Conservation (phyloP, 2,888 invertebrate species). For the Hofmannophila pseudospretella region DNA sequence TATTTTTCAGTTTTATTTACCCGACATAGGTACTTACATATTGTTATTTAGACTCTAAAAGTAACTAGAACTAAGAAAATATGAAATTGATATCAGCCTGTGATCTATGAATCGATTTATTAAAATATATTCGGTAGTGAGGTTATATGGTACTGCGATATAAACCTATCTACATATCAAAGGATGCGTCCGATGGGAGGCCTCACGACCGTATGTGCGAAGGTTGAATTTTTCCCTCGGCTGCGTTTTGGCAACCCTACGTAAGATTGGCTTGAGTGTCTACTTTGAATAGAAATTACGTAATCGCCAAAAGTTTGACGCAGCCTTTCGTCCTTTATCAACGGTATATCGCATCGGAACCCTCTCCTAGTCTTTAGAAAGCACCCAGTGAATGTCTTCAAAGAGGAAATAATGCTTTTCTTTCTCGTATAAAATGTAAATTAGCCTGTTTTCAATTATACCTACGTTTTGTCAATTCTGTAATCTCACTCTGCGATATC, state of each 20-base stretch:
- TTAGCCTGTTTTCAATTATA: too few relatives aligned
- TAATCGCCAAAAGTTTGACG: conserved; percentile 50
- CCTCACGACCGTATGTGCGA: conserved; percentile 18
- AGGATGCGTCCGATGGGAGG: conserved; percentile 34
- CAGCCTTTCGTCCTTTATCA: conserved; percentile 43
- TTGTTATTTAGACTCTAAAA: too few relatives aligned
- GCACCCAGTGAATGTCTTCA: not conserved
- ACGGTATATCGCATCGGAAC: conserved; percentile 31
- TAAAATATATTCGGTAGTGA: conserved; percentile 27
- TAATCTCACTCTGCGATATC: too few relatives aligned
- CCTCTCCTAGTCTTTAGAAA: conserved; percentile 21
- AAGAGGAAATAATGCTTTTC: not conserved
- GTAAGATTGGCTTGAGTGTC: conserved; percentile 31
- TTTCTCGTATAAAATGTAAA: conserved; percentile 6
- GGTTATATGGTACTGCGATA: conserved; percentile 28
- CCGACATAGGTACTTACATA: too few relatives aligned
- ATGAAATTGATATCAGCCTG: too few relatives aligned
- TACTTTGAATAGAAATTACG: conserved; percentile 62
- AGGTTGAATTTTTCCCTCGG: conserved; percentile 20
- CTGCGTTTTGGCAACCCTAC: conserved; percentile 34
- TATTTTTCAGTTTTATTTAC: too few relatives aligned
- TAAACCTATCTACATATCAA: conserved; percentile 48
- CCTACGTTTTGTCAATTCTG: too few relatives aligned
- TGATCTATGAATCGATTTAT: conserved; percentile 4
- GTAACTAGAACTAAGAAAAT: too few relatives aligned